These are phyloP conservation scores for Trichoplusia ni DNA, from an alignment of 1,140 invertebrate genomes.

Conservation along the genomic window DNA sequence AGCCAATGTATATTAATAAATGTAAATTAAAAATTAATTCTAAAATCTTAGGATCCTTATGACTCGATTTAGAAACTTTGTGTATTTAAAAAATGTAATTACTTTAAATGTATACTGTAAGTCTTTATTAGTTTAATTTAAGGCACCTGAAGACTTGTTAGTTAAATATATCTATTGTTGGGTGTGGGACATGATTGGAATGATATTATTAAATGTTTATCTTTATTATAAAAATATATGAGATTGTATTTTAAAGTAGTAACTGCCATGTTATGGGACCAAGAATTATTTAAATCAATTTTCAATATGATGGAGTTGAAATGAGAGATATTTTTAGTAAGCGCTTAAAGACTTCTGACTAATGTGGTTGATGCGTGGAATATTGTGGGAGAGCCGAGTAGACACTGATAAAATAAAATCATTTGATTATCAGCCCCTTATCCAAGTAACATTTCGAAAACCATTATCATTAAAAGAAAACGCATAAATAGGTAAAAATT, in stretches of 20 bases:
- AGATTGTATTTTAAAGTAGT: no score
- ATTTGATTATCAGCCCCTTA: no score
- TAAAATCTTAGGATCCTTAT: background rate
- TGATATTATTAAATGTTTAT: background rate
- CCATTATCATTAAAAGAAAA: no score
- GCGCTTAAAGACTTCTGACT: no score
- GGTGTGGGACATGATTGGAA: conserved; percentile 10
- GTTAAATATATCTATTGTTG: conserved; percentile 15
- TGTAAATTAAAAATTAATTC: conserved; percentile 24
- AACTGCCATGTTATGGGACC: no score
- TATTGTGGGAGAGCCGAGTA: no score
- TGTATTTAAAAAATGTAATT: conserved; percentile 5
- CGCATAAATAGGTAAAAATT: no score
- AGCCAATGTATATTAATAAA: conserved; percentile 68
- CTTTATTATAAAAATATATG: background rate
- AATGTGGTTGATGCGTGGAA: background rate
- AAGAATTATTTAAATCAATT: no score
- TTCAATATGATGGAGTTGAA: no score
- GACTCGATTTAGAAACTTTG: background rate
- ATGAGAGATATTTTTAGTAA: no score
- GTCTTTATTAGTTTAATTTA: conserved; percentile 38
- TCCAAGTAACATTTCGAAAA: no score
- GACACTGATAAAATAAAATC: no score
- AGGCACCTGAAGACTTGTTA: conserved; percentile 48
- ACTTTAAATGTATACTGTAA: conserved; percentile 20